A percentile compares a stretch with the other conserved stretches of the same genome.
Evolutionary conservation across 2,797 vertebrate species (phyloP).

Genomic region (Hypotaenidia philippensis): DNA sequence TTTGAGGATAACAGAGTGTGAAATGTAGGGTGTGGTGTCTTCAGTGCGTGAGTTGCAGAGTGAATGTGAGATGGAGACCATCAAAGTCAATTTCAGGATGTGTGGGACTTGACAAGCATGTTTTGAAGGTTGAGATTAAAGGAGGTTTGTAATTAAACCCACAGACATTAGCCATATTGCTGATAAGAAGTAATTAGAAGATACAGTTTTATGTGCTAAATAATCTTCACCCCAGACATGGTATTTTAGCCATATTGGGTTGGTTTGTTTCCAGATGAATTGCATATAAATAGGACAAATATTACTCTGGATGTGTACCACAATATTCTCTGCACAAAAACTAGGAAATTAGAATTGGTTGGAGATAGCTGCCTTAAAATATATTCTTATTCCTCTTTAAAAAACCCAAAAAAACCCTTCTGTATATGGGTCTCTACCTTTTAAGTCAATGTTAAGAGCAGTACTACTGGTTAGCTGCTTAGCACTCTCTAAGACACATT

Average conservation of each 20-base stretch:
- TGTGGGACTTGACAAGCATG: background rate
- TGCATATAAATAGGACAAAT: background rate
- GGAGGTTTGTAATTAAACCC: background rate
- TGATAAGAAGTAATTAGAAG: background rate
- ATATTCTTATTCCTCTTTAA: background rate
- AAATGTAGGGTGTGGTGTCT: background rate
- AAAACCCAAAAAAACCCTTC: background rate
- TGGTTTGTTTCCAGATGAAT: background rate
- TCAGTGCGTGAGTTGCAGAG: background rate
- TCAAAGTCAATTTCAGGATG: background rate
- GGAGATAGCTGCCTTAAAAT: background rate
- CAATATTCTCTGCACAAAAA: background rate
- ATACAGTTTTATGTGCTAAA: background rate
- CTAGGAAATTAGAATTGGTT: background rate
- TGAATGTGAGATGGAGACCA: background rate
- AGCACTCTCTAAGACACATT: background rate
- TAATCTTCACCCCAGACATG: background rate
- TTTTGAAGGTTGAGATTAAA: background rate
- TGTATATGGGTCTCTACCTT: background rate
- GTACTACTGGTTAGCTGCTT: background rate
- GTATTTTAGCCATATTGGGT: background rate
- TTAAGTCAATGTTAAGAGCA: background rate
- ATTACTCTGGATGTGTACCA: background rate
- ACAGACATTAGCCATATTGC: background rate
- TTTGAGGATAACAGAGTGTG: background rate